Base-by-base conservation (phyloP, 2,797 vertebrate species). In the Podarcis siculus region DNA sequence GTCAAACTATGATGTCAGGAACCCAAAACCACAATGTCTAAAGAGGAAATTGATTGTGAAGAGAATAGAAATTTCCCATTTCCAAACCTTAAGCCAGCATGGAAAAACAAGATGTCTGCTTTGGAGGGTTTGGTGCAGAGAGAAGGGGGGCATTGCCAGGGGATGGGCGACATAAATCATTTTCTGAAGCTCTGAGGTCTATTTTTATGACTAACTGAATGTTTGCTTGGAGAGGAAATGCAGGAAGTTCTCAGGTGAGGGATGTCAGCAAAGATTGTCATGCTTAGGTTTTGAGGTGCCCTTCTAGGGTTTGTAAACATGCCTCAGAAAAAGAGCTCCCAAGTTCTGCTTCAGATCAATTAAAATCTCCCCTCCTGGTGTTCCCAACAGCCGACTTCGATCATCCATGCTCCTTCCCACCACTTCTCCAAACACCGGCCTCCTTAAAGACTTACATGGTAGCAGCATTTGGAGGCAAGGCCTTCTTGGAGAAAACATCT, bases 21-120 rank as follows among this genome's bases (percentile, higher is more conserved):
- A 90, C 27, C 80, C 79, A 91, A 89, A 83, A 87, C 3, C 75
- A 49, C 25, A 79, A 77, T 73, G 49, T 76, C 91, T 80, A 90
- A 90, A 77, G 91, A 27, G 35, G 90, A 95, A 90, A 81, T 2
- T 69, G 32, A 92, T 83, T 49, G 78, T 76, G 76, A 92, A 84
- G 37, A 84, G 89, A 87, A 89, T 72, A 69, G 30, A 83, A 81
- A 76, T 73, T 86, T 90, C 55, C 82, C 10, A 78, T 89, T 85
- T 90, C 37, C 66, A 85, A 81, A 88, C 35, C n/a, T 55, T 72
- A 81, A 92, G 71, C 39, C 77, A 45, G 77, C 4, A 67, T 79
- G 76, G 45, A 83, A 79, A 72, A 90, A 42, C 12, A 39, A 72
- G 19, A 2, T 64, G 67, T 61, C 27, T n/a, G 25, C 66, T 77